These are phyloP conservation scores for Electrophaes corylata DNA, from an alignment of 2,888 invertebrate genomes.

Conservation along the genomic window DNA sequence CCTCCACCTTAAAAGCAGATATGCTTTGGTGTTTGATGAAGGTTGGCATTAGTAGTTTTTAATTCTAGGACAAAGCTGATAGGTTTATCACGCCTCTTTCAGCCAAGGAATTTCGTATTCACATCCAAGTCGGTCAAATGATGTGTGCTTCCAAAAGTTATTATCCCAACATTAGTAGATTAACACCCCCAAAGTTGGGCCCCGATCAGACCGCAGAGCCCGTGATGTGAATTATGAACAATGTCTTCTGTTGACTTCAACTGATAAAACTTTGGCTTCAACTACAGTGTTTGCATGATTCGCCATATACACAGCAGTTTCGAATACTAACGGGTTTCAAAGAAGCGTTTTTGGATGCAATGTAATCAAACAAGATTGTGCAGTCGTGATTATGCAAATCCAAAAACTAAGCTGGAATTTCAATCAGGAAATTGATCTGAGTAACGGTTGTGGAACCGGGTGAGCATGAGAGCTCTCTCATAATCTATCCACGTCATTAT, in stretches of 20 bases:
- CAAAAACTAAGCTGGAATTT: background rate
- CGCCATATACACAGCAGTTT: too few relatives aligned
- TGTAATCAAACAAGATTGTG: background rate
- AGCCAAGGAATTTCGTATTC: slow-evolving; percentile 17
- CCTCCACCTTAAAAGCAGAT: too few relatives aligned
- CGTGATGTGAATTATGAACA: slow-evolving; percentile 61
- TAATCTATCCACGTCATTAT: slow-evolving; percentile 34
- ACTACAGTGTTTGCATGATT: too few relatives aligned
- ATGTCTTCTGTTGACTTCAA: slow-evolving; percentile 27
- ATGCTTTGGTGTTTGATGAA: background rate
- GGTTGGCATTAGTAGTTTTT: background rate
- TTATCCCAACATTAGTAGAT: slow-evolving; percentile 60
- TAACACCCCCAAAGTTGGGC: slow-evolving; percentile 61
- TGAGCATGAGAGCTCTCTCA: slow-evolving; percentile 13
- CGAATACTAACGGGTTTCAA: too few relatives aligned
- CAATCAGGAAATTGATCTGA: background rate
- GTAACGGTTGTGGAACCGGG: slow-evolving; percentile 7
- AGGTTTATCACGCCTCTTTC: background rate
- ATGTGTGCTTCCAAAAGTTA: slow-evolving; percentile 26
- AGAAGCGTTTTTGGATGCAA: too few relatives aligned
- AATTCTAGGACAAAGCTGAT: background rate
- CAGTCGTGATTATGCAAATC: background rate
- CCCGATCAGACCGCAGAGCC: slow-evolving; percentile 61
- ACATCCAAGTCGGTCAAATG: slow-evolving; percentile 2
- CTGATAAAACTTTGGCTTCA: slow-evolving; percentile 23